Evolutionary conservation across 2,113 vertebrate genomes (phyloP).

Genomic region (Butastur rufipennis): DNA sequence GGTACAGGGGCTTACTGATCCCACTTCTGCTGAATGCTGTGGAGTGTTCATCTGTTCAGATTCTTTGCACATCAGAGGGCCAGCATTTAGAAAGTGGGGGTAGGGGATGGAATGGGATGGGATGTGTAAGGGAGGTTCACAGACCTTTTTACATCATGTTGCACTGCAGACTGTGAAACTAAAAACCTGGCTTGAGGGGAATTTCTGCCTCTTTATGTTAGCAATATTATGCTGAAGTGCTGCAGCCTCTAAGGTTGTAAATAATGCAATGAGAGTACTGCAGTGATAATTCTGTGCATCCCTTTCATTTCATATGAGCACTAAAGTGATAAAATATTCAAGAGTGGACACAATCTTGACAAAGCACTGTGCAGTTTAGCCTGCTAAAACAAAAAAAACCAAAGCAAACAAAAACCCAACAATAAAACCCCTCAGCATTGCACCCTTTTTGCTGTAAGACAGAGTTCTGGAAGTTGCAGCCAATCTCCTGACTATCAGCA

Average conservation of each 20-base stretch:
- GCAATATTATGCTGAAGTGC: slow-evolving; percentile 16
- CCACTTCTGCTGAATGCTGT: background rate
- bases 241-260: slow-evolving; percentile 35
- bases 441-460: background rate
- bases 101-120: background rate
- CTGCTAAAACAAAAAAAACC: background rate
- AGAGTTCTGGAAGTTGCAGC: background rate
- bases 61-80: background rate
- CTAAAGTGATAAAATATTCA: slow-evolving; percentile 30
- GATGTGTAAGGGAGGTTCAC: background rate
- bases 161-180: background rate
- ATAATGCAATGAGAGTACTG: slow-evolving; percentile 42
- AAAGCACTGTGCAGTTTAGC: background rate
- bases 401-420: background rate
- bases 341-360: background rate
- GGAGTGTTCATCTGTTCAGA: background rate
- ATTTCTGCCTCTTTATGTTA: slow-evolving; percentile 22
- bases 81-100: background rate
- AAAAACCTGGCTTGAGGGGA: slow-evolving; percentile 14
- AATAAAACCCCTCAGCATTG: background rate
- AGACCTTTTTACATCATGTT: background rate
- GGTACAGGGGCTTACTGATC: background rate
- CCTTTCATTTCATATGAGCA: background rate
- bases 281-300: slow-evolving; percentile 8
- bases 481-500: background rate